Evolutionary conservation across 1,140 invertebrate genomes (phyloP), one percentile per base, ranked within the genome.

Genomic region (Cyphomyrmex costatus): DNA sequence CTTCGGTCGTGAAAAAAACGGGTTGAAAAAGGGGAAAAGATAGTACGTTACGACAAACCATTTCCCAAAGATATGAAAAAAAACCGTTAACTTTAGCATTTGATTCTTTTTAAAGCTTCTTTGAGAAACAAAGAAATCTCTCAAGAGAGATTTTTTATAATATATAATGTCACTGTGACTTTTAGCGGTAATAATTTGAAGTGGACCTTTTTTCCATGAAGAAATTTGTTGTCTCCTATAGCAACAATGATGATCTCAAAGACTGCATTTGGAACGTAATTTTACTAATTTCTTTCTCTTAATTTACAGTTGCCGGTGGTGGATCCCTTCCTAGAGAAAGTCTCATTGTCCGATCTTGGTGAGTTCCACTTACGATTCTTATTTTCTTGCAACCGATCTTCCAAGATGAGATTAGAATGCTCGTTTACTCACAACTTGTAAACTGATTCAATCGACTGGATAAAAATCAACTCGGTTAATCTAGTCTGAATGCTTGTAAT

Each of bases 321-420:
- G 24, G 98, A 98, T 95, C 98, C 98, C 30, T 98, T 98, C 95
- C 94, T 98, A 94, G 98, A 98, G 94, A 98, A 98, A 96, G 97
- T 98, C 89, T 98, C 96, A 92, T 96, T 98, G 70, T 97, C 97
- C 33, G 98, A 98, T 96, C 96, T 98, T 92, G 97, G 98, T 98
- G 95, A 97, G 97, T 97, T 77, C 21, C 51, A 33, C 66, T 14
- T 21, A 3, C 24, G 21, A 70, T 3, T 33, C 61, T 80, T 36
- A 30, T 21, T 49, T 61, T 49, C 46, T 27, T 14, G n/a, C 53
- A 0, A 10, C 1, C 19, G 14, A 33, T 70, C 8, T 2, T 21
- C 24, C 8, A n/a, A 10, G 61, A 66, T 27, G 12, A 30, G 19
- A 61, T 77, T 24, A 42, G n/a, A n/a, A 14, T 16, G 36, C 30